Evolutionary conservation across 1,140 invertebrate genomes (phyloP).

Genomic region (Cotesia glomerata): DNA sequence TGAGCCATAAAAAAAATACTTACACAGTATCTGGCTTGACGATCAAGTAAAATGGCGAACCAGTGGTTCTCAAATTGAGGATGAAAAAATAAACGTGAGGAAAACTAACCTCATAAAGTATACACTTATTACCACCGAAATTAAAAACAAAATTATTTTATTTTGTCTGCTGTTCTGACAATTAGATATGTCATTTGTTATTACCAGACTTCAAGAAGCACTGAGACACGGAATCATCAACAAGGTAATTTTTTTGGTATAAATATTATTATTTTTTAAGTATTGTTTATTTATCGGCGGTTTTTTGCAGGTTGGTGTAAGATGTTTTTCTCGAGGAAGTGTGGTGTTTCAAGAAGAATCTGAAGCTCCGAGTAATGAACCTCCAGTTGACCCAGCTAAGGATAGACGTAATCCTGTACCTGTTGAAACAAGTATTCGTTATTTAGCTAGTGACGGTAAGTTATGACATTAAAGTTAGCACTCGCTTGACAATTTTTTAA

Average conservation of each 20-base stretch:
- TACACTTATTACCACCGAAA: neutral
- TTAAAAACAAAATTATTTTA: neutral
- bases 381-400: constrained; percentile 61
- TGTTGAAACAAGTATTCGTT: constrained; percentile 83
- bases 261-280: constrained; percentile 6
- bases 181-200: constrained; percentile 35
- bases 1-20: neutral
- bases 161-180: constrained; percentile 4
- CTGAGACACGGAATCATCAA: constrained; percentile 23
- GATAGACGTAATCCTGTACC: constrained; percentile 73
- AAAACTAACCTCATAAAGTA: neutral
- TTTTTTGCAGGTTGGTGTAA: constrained; percentile 41
- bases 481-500: too few species aligned
- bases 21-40: neutral
- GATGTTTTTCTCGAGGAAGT: constrained; percentile 37
- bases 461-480: too few species aligned
- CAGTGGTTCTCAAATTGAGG: neutral
- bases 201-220: constrained; percentile 28
- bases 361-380: neutral
- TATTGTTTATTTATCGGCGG: neutral
- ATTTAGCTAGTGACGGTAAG: constrained; percentile 79
- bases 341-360: constrained; percentile 36
- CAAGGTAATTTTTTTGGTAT: constrained; percentile 31
- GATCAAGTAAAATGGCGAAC: neutral
- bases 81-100: neutral